phyloP scores from a whole-genome alignment of 2,888 invertebrate species.

The Dryadula phaetusa region DNA sequence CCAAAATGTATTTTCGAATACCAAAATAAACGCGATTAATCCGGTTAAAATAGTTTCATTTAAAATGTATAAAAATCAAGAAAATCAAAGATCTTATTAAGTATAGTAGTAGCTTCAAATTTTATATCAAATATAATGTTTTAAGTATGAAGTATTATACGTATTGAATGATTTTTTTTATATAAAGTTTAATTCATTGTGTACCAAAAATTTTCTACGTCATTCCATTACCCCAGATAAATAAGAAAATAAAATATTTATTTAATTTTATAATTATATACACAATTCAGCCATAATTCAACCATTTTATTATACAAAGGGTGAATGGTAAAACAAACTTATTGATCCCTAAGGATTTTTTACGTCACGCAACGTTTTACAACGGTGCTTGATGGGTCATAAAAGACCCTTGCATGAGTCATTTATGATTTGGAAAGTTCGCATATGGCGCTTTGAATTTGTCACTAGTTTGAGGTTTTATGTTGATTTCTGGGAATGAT shows the following conservation, averaged over 20 bases:
- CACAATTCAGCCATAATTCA: conserved; percentile 10
- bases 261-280: background rate
- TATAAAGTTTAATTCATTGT: no score
- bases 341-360: conserved; percentile 59
- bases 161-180: no score
- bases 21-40: no score
- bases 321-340: conserved; percentile 49
- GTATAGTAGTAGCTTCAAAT: no score
- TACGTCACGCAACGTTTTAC: conserved; percentile 54
- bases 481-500: conserved; percentile 12
- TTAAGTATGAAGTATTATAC: no score
- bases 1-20: no score
- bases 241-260: background rate
- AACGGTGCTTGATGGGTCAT: conserved; percentile 54
- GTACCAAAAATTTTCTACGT: no score
- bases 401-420: conserved; percentile 53
- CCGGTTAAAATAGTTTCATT: no score
- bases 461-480: conserved; percentile 32
- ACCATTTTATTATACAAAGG: conserved; percentile 39
- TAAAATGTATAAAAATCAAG: no score
- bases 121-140: no score
- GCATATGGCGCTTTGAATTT: conserved; percentile 38
- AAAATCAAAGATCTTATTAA: no score
- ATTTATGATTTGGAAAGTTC: conserved; percentile 50
- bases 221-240: background rate